phyloP scores from a whole-genome alignment of 2,113 vertebrate genomes.

The Pachycephala philippinensis region DNA sequence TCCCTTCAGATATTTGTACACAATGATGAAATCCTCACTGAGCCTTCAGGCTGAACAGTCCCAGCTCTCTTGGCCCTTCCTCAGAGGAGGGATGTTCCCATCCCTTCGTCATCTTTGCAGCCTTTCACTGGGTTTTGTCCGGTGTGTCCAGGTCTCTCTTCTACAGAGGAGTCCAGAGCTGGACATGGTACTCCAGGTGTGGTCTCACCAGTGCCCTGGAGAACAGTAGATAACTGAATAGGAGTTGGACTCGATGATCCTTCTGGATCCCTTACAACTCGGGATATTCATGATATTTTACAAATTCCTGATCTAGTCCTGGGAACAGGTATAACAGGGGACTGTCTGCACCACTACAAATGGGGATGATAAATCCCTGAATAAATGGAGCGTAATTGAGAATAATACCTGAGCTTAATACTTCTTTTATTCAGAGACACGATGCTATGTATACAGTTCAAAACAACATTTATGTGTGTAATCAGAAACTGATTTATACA shows the following conservation, averaged over 20 bases:
- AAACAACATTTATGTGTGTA: not conserved
- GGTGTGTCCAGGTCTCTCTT: not conserved
- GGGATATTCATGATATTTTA: not conserved
- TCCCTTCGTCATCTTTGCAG: not conserved
- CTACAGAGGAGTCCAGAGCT: not conserved
- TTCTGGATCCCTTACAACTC: not conserved
- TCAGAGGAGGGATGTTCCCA: not conserved
- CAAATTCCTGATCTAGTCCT: not conserved
- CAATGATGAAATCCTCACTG: not conserved
- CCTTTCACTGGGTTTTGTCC: not conserved
- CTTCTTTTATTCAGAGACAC: not conserved
- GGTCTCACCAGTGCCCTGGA: not conserved
- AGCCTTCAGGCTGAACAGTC: not conserved
- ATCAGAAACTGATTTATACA: not conserved
- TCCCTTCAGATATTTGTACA: not conserved
- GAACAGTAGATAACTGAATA: not conserved
- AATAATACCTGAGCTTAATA: not conserved
- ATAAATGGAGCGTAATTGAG: not conserved
- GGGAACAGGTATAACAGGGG: not conserved
- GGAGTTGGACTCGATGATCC: not conserved
- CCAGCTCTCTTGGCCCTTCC: not conserved
- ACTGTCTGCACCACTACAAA: not conserved
- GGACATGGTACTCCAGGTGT: not conserved
- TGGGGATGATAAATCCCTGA: not conserved
- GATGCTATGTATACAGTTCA: not conserved